Evolutionary conservation across 1,140 invertebrate genomes (phyloP).

Genomic region (Paramacrobiotus metropolitanus): DNA sequence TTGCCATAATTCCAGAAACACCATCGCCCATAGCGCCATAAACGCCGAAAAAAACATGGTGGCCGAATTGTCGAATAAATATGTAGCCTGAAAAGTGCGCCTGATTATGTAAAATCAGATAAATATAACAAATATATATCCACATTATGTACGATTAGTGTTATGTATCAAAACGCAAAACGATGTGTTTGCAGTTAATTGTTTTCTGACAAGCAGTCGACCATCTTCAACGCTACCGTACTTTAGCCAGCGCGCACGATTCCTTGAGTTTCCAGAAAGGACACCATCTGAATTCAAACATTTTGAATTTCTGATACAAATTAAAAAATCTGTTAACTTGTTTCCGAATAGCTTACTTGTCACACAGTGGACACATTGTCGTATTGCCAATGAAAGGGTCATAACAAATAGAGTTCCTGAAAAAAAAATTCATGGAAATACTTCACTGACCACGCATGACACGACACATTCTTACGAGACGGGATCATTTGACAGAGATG

Average conservation of each 20-base stretch:
- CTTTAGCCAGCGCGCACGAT: slow-evolving; percentile 61
- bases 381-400: slow-evolving; percentile 37
- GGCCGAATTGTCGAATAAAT: slow-evolving; percentile 83
- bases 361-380: slow-evolving; percentile 59
- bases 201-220: too few species aligned
- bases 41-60: slow-evolving; percentile 91
- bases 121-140: too few species aligned
- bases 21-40: slow-evolving; percentile 89
- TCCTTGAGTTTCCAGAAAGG: slow-evolving; percentile 51
- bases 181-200: too few species aligned
- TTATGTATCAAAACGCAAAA: too few species aligned
- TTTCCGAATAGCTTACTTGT: slow-evolving; percentile 29
- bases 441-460: too few species aligned
- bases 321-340: too few species aligned
- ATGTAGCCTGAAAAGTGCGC: slow-evolving; percentile 46
- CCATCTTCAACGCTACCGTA: too few species aligned
- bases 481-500: slow-evolving; percentile 59
- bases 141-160: too few species aligned
- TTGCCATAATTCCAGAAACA: slow-evolving; percentile 82
- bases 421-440: slow-evolving; percentile 31
- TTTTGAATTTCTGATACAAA: too few species aligned
- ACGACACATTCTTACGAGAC: too few species aligned
- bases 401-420: slow-evolving; percentile 67
- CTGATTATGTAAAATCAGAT: too few species aligned
- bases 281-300: slow-evolving; percentile 32